Percentiles rank a stretch among this genome's conserved stretches.
Evolutionary conservation across 2,797 vertebrate genomes (phyloP).

Genomic region (Xenops minutus): DNA sequence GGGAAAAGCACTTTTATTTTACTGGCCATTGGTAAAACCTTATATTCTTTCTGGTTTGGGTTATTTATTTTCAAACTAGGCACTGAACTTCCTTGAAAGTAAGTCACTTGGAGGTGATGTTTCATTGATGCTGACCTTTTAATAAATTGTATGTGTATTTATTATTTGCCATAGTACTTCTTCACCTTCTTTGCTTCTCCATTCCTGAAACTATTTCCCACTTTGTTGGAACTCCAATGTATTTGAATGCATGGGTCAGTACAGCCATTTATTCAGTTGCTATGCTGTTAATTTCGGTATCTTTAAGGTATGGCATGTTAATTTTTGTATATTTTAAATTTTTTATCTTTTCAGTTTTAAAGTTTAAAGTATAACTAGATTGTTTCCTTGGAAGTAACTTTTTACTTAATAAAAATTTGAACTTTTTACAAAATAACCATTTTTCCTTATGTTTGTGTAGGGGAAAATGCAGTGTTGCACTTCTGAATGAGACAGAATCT

Average conservation of each 20-base stretch:
- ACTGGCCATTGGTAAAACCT: not conserved
- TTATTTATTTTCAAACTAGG: not conserved
- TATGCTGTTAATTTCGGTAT: not conserved
- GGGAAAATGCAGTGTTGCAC: constrained; percentile 95
- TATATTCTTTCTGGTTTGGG: not conserved
- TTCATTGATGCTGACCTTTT: not conserved
- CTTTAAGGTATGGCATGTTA: not conserved
- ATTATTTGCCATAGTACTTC: not conserved
- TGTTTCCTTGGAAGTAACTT: not conserved
- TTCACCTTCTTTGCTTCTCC: not conserved
- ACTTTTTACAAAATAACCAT: not conserved
- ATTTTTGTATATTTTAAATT: not conserved
- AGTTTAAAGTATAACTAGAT: not conserved
- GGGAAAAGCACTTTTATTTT: not conserved
- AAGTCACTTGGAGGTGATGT: not conserved
- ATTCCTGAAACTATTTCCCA: not conserved
- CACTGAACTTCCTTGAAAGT: not conserved
- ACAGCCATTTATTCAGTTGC: not conserved
- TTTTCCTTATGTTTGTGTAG: constrained; percentile 71
- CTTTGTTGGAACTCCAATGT: not conserved
- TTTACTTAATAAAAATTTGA: not conserved
- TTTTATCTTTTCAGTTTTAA: not conserved
- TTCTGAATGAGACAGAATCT: constrained; percentile 94
- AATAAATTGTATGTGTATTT: not conserved
- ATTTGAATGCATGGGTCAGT: not conserved